These are phyloP conservation scores for Zeus faber DNA, from an alignment of 2,113 vertebrate species.

Conservation along the genomic window DNA sequence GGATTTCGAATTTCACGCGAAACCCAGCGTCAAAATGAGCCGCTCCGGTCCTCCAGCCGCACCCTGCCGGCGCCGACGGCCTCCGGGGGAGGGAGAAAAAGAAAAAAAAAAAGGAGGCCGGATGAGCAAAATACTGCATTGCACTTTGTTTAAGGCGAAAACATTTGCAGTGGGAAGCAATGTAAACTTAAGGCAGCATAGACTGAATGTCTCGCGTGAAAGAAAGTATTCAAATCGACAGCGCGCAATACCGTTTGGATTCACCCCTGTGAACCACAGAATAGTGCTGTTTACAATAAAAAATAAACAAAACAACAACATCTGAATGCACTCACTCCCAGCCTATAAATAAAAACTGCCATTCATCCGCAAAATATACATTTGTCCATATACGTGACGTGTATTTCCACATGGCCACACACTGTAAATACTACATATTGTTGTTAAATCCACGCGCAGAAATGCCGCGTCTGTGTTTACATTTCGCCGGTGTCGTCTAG, in stretches of 20 bases:
- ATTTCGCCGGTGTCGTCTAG: slow-evolving; percentile 63
- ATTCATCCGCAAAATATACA: slow-evolving; percentile 39
- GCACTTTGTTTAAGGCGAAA: slow-evolving; percentile 89
- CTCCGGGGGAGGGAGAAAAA: too few species aligned
- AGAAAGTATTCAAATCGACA: slow-evolving; percentile 43
- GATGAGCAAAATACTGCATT: slow-evolving; percentile 62
- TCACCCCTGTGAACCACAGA: slow-evolving; percentile 28
- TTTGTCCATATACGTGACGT: slow-evolving; percentile 41
- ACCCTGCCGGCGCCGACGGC: slow-evolving; percentile 44
- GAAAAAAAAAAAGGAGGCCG: slow-evolving; percentile 20
- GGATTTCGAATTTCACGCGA: too few species aligned
- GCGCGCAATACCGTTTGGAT: slow-evolving; percentile 34
- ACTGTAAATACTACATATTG: slow-evolving; percentile 37
- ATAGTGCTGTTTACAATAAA: slow-evolving; percentile 11
- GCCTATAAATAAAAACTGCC: slow-evolving; percentile 61
- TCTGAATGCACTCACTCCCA: slow-evolving; percentile 53
- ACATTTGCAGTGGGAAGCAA: slow-evolving; percentile 83
- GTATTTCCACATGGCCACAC: slow-evolving; percentile 35
- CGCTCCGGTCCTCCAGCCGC: too few species aligned
- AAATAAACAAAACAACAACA: too few species aligned
- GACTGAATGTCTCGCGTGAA: slow-evolving; percentile 74
- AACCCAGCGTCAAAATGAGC: too few species aligned
- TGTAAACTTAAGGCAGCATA: slow-evolving; percentile 94
- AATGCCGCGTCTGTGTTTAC: slow-evolving; percentile 15
- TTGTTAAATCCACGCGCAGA: slow-evolving; percentile 13